Evolutionary conservation across 1,140 invertebrate species (phyloP), one percentile per base, ranked within the genome.

Genomic region (Lordiphosa mommai): DNA sequence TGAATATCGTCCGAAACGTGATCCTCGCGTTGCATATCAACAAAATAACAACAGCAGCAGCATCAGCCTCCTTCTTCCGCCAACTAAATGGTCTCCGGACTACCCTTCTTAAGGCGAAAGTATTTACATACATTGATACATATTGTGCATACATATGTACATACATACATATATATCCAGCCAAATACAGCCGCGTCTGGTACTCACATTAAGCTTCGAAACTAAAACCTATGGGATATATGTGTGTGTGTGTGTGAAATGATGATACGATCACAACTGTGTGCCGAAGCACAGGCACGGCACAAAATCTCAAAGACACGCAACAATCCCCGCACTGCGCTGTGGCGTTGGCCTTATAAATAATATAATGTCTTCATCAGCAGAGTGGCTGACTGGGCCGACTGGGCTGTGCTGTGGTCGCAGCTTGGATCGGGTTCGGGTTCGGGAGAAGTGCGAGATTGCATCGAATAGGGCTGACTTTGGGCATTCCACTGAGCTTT

Each of bases 381-480:
- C 40, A 43, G 23, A 29, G 40, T 23, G 27, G 40, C 40, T 38
- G 10, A 16, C 36, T 16, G 14, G 16, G 16, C n/a, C n/a, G n/a
- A 4, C 12, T n/a, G 32, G 5, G 32, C 9, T 12, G 32, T 12
- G 9, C n/a, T 34, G 9, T n/a, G 12, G 9, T 3, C 32, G 9
- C 9, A 34, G 32, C 32, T 10, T 10, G 32, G 12, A 34, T n/a
- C 32, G 12, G 32, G 12, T 34, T 12, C 23, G 23, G 23, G 23
- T 34, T 12, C 23, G 23, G 23, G 23, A 34, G 32, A 34, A 34
- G 4, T 10, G 12, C 12, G 9, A 41, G 57, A 52, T 60, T 53
- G 56, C 57, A 64, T 52, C 48, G 48, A 34, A 60, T 60, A 41
- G 41, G 34, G 30, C 23, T 60, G 40, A 63, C 51, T 48, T 51